Evolutionary conservation across 2,797 vertebrate species (phyloP), one percentile per base, ranked within the genome.

Genomic region (Aplochiton taeniatus): DNA sequence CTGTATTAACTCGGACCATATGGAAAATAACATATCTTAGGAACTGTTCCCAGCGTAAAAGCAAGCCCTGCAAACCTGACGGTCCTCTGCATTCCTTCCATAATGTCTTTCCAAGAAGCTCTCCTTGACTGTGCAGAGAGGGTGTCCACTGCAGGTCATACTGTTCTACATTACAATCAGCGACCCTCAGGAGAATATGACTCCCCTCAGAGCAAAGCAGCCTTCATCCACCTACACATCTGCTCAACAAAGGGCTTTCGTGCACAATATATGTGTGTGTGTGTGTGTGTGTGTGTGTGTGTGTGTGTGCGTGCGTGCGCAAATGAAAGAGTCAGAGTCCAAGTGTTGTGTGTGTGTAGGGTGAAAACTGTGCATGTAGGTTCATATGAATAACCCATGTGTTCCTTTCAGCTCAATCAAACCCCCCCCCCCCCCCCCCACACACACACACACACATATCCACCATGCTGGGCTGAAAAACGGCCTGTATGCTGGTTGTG

Each of bases 151-250:
- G 51, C 72, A 64, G 48, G 56, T 68, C 68, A 63, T 66, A 62
- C 57, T 48, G 65, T 65, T 75, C 72, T 74, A 77, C 65, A 65
- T 49, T 41, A 16, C 31, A 31, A 31, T 31, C 31, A 31, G 31
- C 31, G 31, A 31, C 55, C 49, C 47, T 64, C 9, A 57, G 13
- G 11, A 59, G 18, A 31, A 42, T 61, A 13, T 6, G 61, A 63
- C 49, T 12, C 41, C 16, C 41, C 18, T 53, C 61, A 52, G 61
- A 57, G 49, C 42, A 47, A 72, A 47, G 43, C 68, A 71, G 66
- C 65, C 77, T 71, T 58, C 19, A 72, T 77, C 61, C 70, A 74
- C 70, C 64, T 19, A 17, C 44, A 74, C 80, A 85, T 89, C 84
- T 82, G 81, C 18, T 72, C 48, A 45, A 69, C 74, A 84, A 79